phyloP scores from a whole-genome alignment of 2,888 invertebrate species.

The Odontocerum albicorne region DNA sequence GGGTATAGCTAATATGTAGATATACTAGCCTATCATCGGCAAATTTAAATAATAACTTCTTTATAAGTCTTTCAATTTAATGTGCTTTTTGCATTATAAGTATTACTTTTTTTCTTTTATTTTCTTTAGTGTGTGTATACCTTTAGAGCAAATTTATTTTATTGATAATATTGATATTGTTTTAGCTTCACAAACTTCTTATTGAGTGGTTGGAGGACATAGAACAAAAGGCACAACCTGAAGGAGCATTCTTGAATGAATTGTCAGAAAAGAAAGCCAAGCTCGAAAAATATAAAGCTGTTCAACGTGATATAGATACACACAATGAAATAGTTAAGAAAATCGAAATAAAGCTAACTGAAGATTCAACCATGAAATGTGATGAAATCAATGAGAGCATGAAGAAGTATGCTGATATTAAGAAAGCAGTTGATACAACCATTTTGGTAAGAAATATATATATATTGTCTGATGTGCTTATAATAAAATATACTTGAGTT shows the following conservation, averaged over 20 bases:
- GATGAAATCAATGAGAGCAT: slow-evolving; percentile 72
- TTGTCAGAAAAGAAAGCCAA: slow-evolving; percentile 89
- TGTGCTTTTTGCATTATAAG: too few species aligned
- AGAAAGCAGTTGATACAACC: slow-evolving; percentile 64
- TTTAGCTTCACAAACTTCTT: slow-evolving; percentile 69
- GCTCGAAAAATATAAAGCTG: slow-evolving; percentile 82
- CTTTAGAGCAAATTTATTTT: too few species aligned
- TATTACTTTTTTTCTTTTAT: too few species aligned
- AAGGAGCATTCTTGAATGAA: slow-evolving; percentile 76
- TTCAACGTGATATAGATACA: slow-evolving; percentile 79
- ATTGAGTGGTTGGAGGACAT: slow-evolving; percentile 88
- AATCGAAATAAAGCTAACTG: slow-evolving; percentile 71
- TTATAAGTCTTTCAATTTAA: too few species aligned
- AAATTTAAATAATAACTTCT: too few species aligned
- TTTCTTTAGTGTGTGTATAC: too few species aligned
- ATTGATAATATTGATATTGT: too few species aligned
- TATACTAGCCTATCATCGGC: too few species aligned
- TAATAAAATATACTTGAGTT: neutral
- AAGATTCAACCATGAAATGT: slow-evolving; percentile 67
- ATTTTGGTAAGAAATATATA: slow-evolving; percentile 57
- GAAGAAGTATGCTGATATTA: slow-evolving; percentile 70
- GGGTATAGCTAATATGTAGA: too few species aligned
- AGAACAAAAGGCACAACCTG: slow-evolving; percentile 77
- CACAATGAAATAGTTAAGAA: slow-evolving; percentile 79
- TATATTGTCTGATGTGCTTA: neutral